Conservation (phyloP, 1,140 invertebrate genomes). For the Drosophila yakuba region DNA sequence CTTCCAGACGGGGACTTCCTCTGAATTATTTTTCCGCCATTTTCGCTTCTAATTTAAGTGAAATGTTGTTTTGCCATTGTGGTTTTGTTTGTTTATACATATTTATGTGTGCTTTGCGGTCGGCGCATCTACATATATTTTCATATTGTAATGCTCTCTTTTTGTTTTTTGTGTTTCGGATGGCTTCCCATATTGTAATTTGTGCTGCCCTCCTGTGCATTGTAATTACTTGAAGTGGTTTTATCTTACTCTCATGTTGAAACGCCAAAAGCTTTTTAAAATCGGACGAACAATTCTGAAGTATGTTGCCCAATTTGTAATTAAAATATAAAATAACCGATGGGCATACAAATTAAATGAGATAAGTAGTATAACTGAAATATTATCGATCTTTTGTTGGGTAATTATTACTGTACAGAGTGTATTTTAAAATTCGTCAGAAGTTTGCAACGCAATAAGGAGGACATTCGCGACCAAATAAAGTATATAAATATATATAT, state of each 20-base stretch:
- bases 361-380: too few relatives aligned
- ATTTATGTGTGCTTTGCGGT: constrained; percentile 47
- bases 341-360: too few relatives aligned
- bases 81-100: constrained; percentile 39
- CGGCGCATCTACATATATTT: constrained; percentile 56
- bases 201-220: constrained; percentile 42
- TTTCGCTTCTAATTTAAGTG: constrained; percentile 77
- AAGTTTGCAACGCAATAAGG: too few relatives aligned
- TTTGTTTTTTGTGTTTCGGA: constrained; percentile 29
- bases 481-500: too few relatives aligned
- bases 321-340: neutral
- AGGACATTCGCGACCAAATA: too few relatives aligned
- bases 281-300: neutral
- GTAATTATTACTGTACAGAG: too few relatives aligned
- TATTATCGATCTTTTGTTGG: too few relatives aligned
- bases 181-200: constrained; percentile 50
- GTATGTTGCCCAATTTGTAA: neutral
- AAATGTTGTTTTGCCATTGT: constrained; percentile 56
- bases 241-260: constrained; percentile 26
- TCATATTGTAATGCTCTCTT: constrained; percentile 60
- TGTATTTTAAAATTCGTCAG: too few relatives aligned
- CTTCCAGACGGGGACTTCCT: constrained; percentile 54
- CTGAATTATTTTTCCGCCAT: constrained; percentile 72
- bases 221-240: constrained; percentile 81
- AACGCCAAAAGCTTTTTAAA: constrained; percentile 44